Evolutionary conservation across 2,797 vertebrate species (phyloP), one percentile per base, ranked within the genome.

Genomic region (Anableps anableps): DNA sequence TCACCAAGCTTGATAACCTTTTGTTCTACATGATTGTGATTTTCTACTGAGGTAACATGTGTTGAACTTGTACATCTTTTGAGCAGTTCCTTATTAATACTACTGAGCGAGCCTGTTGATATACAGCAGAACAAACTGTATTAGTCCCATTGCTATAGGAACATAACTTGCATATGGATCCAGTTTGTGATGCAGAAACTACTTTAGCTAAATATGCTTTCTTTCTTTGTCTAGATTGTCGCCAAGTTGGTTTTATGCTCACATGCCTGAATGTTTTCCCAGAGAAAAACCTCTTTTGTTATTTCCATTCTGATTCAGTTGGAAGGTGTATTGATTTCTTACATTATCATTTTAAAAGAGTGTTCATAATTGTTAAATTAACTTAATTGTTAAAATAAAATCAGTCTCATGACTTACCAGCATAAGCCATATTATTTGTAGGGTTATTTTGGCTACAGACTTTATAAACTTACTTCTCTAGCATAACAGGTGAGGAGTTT

Each of bases 81-180:
- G 38, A 68, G 64, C 34, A 1, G 19, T 58, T 34, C 51, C 70
- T 26, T 70, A 11, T 31, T 4, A 19, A 38, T n/a, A 21, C 17
- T 26, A 6, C 26, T 53, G 58, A 64, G 51, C 1, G 10, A 75
- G 48, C 48, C 38, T 5, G 45, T 34, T 66, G n/a, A 19, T 26
- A 68, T 68, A 2, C 41, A 47, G 74, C n/a, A 53, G 34, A 47
- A 29, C 36, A 77, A 70, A 77, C 31, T 64, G 51, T 21, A n/a
- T 9, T 11, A 34, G 77, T 48, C 9, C 26, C 26, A 26, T 36
- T 77, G 9, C 76, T 16, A 43, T 66, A 38, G 19, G 19, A 78
- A 72, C 29, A 47, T 47, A 31, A 23, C 8, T 13, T 79, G 38
- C 11, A 19, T 60, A 51, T 29, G 2, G 34, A 21, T 51, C 38